Base-by-base conservation (phyloP, 1,140 invertebrate species). In the Heliconius nattereri region DNA sequence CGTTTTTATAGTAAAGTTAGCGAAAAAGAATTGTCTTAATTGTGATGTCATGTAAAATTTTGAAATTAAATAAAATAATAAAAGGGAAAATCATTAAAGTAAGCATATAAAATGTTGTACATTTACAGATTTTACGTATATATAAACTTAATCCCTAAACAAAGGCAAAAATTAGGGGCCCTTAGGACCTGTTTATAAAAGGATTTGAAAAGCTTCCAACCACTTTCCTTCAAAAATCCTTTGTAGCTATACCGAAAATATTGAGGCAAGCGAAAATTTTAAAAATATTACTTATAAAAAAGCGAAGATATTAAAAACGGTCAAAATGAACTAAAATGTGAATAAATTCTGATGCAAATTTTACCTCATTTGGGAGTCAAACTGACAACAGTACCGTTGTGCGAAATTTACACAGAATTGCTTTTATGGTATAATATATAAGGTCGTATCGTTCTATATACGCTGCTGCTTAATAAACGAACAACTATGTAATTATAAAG, bases 361-460 rank as follows among this genome's bases (percentile, higher is more conserved):
- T 13, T 11, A 66, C 26, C 60, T 66, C 60, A 66, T 66, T 66
- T 29, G 26, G 60, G 60, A 66, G 60, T 66, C 60, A 66, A 66
- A 66, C 60, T 29, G 3, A 13, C 23, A 5, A 60, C 54, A 13
- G 54, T 66, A 66, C 60, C 26, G 60, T 19, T 66, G 60, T 29
- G 26, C 60, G 26, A 29, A 66, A 23, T 66, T n/a, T n/a, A n/a
- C n/a, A n/a, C n/a, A n/a, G 3, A 66, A 66, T 66, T 29, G 2
- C 13, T n/a, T 66, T 60, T 6, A 5, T n/a, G 5, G 3, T 26
- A 66, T 66, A n/a, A n/a, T n/a, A n/a, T n/a, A 66, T 66, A 66
- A 66, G 60, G 60, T 66, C 60, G n/a, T 16, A 66, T 29, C 23
- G 60, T 66, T 26, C 60, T 66, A 66, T 66, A 66, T 66, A 66